Percentiles rank a stretch among this genome's conserved stretches.
Evolutionary conservation across 2,797 vertebrate species (phyloP).

Genomic region (Myiotriccus ornatus): DNA sequence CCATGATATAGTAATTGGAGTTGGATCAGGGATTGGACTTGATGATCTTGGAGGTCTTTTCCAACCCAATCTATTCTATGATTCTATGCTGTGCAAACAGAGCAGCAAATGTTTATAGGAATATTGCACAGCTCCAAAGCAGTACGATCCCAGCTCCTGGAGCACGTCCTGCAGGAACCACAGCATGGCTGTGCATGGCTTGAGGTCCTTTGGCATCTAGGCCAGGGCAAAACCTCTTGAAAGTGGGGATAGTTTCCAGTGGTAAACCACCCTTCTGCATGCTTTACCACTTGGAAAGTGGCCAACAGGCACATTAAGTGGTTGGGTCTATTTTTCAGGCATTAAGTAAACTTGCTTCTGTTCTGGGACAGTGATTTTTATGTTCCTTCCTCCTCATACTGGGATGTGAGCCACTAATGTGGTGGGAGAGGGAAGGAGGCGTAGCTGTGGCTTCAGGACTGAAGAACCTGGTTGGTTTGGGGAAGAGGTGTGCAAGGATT

Average conservation of each 20-base stretch:
- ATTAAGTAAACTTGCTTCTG: background rate
- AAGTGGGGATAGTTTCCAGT: background rate
- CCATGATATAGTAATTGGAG: no score
- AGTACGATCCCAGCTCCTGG: fast-evolving
- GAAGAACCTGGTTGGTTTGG: background rate
- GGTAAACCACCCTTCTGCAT: background rate
- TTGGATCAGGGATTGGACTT: no score
- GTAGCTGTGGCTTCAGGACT: background rate
- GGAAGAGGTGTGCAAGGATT: background rate
- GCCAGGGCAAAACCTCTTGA: background rate
- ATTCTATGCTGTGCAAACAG: background rate
- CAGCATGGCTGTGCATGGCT: background rate
- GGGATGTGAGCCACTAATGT: background rate
- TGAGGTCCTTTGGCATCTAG: background rate
- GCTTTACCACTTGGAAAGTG: background rate
- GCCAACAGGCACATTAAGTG: background rate
- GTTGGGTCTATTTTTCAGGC: background rate
- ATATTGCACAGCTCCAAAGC: background rate
- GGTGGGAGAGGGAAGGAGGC: background rate
- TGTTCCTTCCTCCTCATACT: background rate
- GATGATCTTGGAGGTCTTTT: no score
- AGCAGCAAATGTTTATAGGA: background rate
- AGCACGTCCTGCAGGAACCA: background rate
- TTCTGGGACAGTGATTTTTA: background rate
- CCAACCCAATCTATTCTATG: no score